phyloP scores from a whole-genome alignment of 1,140 invertebrate genomes.

The Oncopodura yosiiana region DNA sequence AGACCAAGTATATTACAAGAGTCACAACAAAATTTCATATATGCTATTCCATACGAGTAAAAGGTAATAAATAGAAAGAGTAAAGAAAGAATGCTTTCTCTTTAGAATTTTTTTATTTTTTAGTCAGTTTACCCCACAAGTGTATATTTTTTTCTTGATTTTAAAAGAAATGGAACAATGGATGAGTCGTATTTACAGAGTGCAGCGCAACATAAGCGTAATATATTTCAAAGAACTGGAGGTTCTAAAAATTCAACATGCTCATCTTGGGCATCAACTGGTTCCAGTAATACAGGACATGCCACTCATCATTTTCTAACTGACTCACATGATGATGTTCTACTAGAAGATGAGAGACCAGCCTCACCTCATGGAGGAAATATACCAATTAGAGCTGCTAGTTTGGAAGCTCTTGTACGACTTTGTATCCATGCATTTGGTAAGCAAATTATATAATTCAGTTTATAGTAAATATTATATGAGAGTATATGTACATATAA shows the following conservation, averaged over 20 bases:
- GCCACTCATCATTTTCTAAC: neutral
- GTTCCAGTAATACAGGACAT: neutral
- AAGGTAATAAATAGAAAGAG: no score
- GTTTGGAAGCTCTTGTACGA: constrained; percentile 12
- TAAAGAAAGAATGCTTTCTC: no score
- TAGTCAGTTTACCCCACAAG: no score
- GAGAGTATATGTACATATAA: no score
- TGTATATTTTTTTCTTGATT: no score
- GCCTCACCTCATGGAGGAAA: constrained; percentile 17
- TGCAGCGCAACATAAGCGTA: constrained; percentile 18
- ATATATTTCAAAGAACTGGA: constrained; percentile 20
- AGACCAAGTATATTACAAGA: no score
- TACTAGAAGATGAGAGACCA: constrained; percentile 24
- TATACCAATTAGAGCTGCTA: constrained; percentile 21
- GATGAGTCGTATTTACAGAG: constrained; percentile 7
- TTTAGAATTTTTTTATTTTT: no score
- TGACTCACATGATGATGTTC: constrained; percentile 8
- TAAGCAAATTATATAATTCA: no score
- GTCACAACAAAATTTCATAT: no score
- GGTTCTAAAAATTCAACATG: constrained; percentile 16
- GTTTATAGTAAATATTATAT: no score
- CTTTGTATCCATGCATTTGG: constrained; percentile 25
- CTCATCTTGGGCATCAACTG: constrained; percentile 6
- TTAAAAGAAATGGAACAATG: constrained; percentile 19
- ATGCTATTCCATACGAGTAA: no score